Evolutionary conservation across 2,797 vertebrate genomes (phyloP).

Genomic region (Chaetodon trifasciatus): DNA sequence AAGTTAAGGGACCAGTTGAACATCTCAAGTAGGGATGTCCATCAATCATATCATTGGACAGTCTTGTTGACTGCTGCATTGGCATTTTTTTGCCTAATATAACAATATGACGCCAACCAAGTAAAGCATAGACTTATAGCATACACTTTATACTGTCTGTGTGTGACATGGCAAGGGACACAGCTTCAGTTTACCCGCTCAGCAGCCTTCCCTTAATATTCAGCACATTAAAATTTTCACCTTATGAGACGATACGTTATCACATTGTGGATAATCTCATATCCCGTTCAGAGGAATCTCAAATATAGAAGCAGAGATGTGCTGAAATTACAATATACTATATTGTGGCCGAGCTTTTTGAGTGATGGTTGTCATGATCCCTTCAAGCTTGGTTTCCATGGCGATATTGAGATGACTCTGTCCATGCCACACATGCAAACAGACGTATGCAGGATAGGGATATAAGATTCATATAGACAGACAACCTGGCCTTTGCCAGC

Average conservation of each 20-base stretch:
- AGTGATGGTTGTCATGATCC: conserved; percentile 44
- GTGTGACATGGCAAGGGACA: not conserved
- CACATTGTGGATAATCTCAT: conserved; percentile 52
- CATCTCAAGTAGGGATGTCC: not conserved
- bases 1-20: not conserved
- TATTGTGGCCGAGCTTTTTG: conserved; percentile 11
- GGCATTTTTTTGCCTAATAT: not conserved
- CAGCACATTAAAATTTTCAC: conserved; percentile 13
- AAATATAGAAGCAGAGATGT: conserved; percentile 41
- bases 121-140: not conserved
- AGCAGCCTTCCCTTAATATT: conserved; percentile 12
- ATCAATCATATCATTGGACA: not conserved
- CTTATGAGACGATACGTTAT: conserved; percentile 26
- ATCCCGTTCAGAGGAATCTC: conserved; percentile 40
- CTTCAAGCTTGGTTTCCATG: conserved; percentile 37
- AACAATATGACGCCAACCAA: not conserved
- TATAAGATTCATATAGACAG: not conserved
- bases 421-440: conserved; percentile 5
- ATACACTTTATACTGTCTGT: not conserved
- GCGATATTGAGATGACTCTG: conserved; percentile 13
- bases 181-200: not conserved
- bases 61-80: not conserved
- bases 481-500: not conserved
- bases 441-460: not conserved
- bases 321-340: conserved; percentile 18